Conservation (phyloP, 2,797 vertebrate species). For the Clarias pachynema region DNA sequence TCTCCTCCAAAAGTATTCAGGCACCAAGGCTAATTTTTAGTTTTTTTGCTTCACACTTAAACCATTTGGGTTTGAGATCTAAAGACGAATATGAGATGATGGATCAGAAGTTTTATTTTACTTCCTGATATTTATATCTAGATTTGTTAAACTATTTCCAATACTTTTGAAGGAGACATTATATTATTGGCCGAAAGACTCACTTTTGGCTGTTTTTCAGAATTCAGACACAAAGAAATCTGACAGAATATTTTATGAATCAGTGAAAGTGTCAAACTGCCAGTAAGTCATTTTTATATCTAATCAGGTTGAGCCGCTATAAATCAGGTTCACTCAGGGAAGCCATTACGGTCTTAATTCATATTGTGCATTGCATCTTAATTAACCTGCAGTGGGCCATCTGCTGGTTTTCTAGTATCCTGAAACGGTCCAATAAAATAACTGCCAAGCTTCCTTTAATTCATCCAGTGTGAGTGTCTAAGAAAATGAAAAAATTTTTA, state of each 20-base stretch:
- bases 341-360: neutral
- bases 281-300: neutral
- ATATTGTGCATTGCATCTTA: neutral
- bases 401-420: slow-evolving; percentile 10
- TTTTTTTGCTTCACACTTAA: too few species aligned
- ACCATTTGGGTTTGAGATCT: neutral
- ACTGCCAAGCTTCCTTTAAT: neutral
- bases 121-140: neutral
- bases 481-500: neutral
- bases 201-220: neutral
- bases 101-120: neutral
- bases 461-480: neutral
- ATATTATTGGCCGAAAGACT: neutral
- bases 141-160: neutral
- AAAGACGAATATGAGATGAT: neutral
- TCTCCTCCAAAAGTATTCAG: neutral
- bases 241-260: neutral
- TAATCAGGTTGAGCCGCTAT: neutral
- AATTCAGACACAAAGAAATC: neutral
- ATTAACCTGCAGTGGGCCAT: neutral
- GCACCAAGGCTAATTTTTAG: too few species aligned
- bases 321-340: slow-evolving; percentile 5
- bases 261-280: neutral
- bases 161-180: neutral
- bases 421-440: neutral